Evolutionary conservation across 2,797 vertebrate genomes (phyloP).

Genomic region (Hyperoplus immaculatus): DNA sequence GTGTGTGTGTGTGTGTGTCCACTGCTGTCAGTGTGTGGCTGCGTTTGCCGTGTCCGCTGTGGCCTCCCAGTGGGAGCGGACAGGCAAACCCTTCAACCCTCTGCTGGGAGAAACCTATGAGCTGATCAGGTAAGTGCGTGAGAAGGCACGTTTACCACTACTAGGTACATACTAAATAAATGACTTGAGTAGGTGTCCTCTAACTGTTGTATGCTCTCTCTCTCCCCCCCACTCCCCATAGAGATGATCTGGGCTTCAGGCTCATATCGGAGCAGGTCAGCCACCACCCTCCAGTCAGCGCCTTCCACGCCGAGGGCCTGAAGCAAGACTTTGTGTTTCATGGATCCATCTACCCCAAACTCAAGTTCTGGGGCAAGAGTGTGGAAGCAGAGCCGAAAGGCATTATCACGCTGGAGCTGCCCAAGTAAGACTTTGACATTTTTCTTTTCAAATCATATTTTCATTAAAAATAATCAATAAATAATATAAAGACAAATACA

Average conservation of each 20-base stretch:
- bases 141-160: background rate
- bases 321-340: slow-evolving; percentile 96
- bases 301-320: slow-evolving; percentile 96
- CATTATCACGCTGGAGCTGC: slow-evolving; percentile 95
- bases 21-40: slow-evolving; percentile 90
- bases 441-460: background rate
- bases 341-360: slow-evolving; percentile 98
- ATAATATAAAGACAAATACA: background rate
- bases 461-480: background rate
- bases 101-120: slow-evolving; percentile 98
- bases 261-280: slow-evolving; percentile 98
- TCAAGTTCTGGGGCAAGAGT: slow-evolving; percentile 99
- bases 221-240: slow-evolving; percentile 62
- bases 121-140: slow-evolving; percentile 88
- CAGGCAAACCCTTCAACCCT: slow-evolving; percentile 98
- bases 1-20: slow-evolving; percentile 13
- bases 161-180: background rate
- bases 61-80: slow-evolving; percentile 98
- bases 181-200: background rate
- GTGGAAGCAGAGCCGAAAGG: slow-evolving; percentile 98
- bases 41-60: slow-evolving; percentile 98
- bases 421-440: slow-evolving; percentile 86
- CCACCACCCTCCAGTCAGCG: slow-evolving; percentile 97
- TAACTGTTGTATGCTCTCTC: background rate
- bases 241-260: slow-evolving; percentile 97